Conservation (phyloP, 2,797 vertebrate genomes). For the Oreortyx pictus region DNA sequence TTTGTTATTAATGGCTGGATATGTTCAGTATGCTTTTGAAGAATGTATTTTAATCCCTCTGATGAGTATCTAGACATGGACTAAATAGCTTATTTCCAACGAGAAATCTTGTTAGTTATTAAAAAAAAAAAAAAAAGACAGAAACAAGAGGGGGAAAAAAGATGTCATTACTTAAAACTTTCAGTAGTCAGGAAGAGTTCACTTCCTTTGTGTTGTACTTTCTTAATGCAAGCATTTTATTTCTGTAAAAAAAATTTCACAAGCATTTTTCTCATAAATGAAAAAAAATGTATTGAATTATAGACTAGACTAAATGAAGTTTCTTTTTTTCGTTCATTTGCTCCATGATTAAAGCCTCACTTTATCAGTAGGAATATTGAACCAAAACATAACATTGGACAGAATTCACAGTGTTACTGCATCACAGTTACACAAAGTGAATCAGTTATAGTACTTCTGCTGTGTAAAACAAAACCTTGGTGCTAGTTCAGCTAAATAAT, state of each 20-base stretch:
- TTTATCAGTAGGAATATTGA: not conserved
- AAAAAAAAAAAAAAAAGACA: not conserved
- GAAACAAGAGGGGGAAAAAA: accelerated
- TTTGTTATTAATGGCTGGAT: conserved; percentile 33
- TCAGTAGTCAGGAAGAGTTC: not conserved
- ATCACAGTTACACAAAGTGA: not conserved
- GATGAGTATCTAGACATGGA: conserved; percentile 17
- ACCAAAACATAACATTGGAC: not conserved
- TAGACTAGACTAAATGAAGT: not conserved
- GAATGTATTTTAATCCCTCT: conserved; percentile 37
- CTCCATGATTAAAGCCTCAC: not conserved
- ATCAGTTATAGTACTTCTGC: not conserved
- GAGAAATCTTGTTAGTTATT: conserved; percentile 6
- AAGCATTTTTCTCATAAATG: conserved; percentile 19
- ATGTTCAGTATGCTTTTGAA: conserved; percentile 31
- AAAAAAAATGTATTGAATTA: not conserved
- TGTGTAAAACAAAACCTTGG: not conserved
- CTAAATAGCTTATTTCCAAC: conserved; percentile 39
- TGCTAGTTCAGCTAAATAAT: conserved; percentile 16
- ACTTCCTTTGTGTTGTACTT: not conserved
- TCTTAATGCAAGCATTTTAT: not conserved
- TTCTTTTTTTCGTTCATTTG: not conserved
- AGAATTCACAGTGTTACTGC: not conserved
- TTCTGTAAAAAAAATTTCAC: not conserved
- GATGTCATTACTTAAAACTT: not conserved